phyloP scores from a whole-genome alignment of 2,113 vertebrate species.

The Hemichromis elongatus region DNA sequence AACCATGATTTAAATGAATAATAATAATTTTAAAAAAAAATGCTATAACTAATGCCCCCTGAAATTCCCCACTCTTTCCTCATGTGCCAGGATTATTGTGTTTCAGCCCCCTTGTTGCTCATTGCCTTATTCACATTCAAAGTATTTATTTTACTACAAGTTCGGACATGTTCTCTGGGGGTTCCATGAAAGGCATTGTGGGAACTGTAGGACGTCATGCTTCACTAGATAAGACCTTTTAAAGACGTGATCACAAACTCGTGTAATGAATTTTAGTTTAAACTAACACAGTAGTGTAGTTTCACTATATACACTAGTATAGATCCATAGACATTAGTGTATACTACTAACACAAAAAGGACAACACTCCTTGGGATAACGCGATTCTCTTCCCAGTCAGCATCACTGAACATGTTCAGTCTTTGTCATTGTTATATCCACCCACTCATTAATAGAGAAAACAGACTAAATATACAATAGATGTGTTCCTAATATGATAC shows the following conservation, averaged over 20 bases:
- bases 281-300: not conserved
- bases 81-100: not conserved
- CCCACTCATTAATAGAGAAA: not conserved
- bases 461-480: not conserved
- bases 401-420: not conserved
- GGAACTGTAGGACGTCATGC: not conserved
- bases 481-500: fast-evolving
- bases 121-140: not conserved
- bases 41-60: not conserved
- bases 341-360: not conserved
- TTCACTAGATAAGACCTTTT: not conserved
- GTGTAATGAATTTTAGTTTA: not conserved
- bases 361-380: not conserved
- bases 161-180: not conserved
- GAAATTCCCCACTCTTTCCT: not conserved
- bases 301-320: not conserved
- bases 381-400: not conserved
- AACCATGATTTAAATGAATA: not conserved
- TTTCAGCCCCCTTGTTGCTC: not conserved
- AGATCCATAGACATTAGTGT: not conserved
- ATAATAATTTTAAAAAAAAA: too few species aligned
- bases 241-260: not conserved
- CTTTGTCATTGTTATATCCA: not conserved
- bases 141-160: not conserved
- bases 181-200: not conserved